These are phyloP conservation scores for Erebia aethiops DNA, from an alignment of 2,888 invertebrate genomes.

Conservation along the genomic window DNA sequence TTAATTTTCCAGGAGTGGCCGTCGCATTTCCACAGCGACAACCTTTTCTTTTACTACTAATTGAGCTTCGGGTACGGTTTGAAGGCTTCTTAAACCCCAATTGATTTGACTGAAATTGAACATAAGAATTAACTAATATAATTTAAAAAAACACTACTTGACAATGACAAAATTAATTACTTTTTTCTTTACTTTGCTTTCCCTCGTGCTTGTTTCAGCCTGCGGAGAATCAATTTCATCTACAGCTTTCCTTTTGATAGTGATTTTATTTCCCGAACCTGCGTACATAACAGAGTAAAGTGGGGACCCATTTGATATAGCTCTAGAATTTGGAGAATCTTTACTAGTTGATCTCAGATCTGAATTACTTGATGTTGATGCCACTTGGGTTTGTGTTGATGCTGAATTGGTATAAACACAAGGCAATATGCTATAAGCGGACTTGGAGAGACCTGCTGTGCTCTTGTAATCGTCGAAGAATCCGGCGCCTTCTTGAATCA, in stretches of 20 bases:
- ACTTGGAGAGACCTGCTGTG: constrained; percentile 87
- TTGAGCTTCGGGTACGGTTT: constrained; percentile 70
- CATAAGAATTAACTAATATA: constrained; percentile 39
- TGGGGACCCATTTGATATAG: constrained; percentile 71
- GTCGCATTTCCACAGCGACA: constrained; percentile 97
- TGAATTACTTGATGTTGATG: constrained; percentile 61
- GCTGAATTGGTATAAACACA: constrained; percentile 87
- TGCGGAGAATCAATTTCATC: constrained; percentile 79
- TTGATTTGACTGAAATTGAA: constrained; percentile 64
- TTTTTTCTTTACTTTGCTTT: constrained; percentile 64
- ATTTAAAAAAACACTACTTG: neutral
- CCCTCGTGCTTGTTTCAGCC: constrained; percentile 64
- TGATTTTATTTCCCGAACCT: constrained; percentile 91
- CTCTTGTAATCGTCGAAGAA: constrained; percentile 90
- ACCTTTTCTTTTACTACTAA: constrained; percentile 85
- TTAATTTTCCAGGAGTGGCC: constrained; percentile 93
- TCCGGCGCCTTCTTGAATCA: constrained; percentile 91
- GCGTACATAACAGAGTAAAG: constrained; percentile 91
- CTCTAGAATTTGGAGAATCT: constrained; percentile 69
- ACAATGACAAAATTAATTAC: constrained; percentile 7
- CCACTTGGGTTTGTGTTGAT: constrained; percentile 71
- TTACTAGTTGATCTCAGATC: constrained; percentile 62
- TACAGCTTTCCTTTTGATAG: constrained; percentile 89
- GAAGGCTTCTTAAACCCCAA: constrained; percentile 78
- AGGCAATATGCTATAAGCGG: constrained; percentile 88